Conservation (phyloP, 2,797 vertebrate genomes). For the Phylloscopus collybita region DNA sequence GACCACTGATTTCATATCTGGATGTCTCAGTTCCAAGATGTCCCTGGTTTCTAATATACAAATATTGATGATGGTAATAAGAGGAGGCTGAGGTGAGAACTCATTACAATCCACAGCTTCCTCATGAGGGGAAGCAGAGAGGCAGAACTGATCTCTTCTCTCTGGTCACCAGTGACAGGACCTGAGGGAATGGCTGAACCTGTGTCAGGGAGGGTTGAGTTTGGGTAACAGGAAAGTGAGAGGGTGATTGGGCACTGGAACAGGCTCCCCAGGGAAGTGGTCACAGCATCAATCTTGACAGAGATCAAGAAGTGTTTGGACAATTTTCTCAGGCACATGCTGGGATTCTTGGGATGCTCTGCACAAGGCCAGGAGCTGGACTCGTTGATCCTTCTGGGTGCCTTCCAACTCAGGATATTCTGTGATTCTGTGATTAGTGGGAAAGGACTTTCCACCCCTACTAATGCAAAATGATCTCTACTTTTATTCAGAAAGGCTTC, state of each 20-base stretch:
- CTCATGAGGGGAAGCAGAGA: background rate
- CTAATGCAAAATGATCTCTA: background rate
- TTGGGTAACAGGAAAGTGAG: background rate
- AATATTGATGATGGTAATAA: background rate
- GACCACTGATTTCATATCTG: background rate
- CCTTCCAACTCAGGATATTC: background rate
- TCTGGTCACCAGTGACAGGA: background rate
- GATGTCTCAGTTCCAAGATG: background rate
- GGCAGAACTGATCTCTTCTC: background rate
- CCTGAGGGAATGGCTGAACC: background rate
- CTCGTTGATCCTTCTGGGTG: accelerated
- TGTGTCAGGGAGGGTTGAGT: background rate
- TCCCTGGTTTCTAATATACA: background rate
- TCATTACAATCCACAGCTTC: background rate
- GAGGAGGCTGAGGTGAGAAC: background rate
- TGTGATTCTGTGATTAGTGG: background rate
- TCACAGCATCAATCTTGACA: background rate
- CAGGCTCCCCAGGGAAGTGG: background rate
- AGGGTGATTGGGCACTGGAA: accelerated
- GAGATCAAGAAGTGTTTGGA: background rate
- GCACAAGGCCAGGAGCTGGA: background rate
- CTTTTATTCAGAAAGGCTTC: background rate
- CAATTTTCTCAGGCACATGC: background rate
- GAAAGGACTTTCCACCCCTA: background rate
- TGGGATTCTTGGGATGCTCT: background rate